Percentiles rank a stretch among this genome's conserved stretches.
phyloP scores from a whole-genome alignment of 1,140 invertebrate species.

The Antheraea pernyi region DNA sequence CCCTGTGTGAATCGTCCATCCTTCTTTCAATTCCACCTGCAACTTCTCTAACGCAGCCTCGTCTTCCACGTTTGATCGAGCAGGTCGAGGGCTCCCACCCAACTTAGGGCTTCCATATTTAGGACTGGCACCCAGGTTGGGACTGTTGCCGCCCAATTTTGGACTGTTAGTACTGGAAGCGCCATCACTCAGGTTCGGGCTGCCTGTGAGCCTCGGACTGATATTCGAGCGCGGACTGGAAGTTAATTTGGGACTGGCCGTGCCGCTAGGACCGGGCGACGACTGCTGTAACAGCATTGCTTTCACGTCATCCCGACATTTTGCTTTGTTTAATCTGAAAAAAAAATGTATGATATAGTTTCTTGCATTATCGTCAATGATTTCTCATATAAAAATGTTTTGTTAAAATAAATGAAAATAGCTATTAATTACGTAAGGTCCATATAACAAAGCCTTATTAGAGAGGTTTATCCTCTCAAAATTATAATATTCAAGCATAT shows the following conservation, averaged over 20 bases:
- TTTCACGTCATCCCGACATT: slow-evolving; percentile 67
- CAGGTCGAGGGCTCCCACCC: slow-evolving; percentile 50
- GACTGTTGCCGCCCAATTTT: slow-evolving; percentile 49
- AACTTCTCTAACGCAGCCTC: slow-evolving; percentile 75
- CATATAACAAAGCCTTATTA: too few species aligned
- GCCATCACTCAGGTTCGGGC: slow-evolving; percentile 55
- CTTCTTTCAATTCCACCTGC: slow-evolving; percentile 79
- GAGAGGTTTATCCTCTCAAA: too few species aligned
- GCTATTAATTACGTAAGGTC: too few species aligned
- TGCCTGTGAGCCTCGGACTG: slow-evolving; percentile 57
- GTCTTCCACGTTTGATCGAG: slow-evolving; percentile 49
- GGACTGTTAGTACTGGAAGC: slow-evolving; percentile 53
- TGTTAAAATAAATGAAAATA: too few species aligned
- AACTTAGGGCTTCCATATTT: slow-evolving; percentile 58
- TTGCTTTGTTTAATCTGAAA: slow-evolving; percentile 52
- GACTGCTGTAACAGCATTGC: slow-evolving; percentile 75
- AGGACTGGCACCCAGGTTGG: slow-evolving; percentile 54
- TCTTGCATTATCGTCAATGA: too few species aligned
- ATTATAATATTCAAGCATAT: neutral
- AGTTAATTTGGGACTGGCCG: slow-evolving; percentile 61
- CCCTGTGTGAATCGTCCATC: slow-evolving; percentile 86
- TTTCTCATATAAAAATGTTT: too few species aligned
- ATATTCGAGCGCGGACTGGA: slow-evolving; percentile 47
- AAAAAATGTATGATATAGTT: slow-evolving; percentile 12
- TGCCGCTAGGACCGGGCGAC: slow-evolving; percentile 69